phyloP scores from a whole-genome alignment of 1,140 invertebrate genomes.

The Bombus superbus region DNA sequence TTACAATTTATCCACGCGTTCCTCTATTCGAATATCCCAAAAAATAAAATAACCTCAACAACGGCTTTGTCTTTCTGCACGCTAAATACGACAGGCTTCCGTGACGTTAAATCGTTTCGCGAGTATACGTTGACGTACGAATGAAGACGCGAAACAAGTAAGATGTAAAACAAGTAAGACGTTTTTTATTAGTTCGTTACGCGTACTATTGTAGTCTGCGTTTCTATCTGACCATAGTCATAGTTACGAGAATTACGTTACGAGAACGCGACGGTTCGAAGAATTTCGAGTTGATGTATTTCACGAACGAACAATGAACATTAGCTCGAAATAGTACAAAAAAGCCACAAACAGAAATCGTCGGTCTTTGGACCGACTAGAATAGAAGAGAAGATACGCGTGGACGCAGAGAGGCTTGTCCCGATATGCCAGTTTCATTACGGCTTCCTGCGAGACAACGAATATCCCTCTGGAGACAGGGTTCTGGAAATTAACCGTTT shows the following conservation, averaged over 20 bases:
- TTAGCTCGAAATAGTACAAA: no score
- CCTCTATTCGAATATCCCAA: no score
- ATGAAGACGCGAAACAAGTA: neutral
- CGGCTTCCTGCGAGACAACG: slow-evolving; percentile 29
- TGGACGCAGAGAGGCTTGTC: slow-evolving; percentile 27
- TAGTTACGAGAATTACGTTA: neutral
- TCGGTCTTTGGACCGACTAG: neutral
- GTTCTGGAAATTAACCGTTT: slow-evolving; percentile 57
- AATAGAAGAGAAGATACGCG: neutral
- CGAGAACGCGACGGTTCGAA: slow-evolving; percentile 7
- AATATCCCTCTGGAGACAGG: slow-evolving; percentile 31
- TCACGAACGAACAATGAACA: neutral
- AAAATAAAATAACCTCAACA: no score
- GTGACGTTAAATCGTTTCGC: no score
- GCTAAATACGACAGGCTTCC: no score
- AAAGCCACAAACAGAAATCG: neutral
- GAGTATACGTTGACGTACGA: no score
- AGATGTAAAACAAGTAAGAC: neutral
- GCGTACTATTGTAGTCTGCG: neutral
- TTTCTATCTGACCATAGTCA: neutral
- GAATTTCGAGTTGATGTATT: neutral
- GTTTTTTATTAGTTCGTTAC: neutral
- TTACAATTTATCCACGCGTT: no score
- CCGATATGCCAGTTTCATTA: slow-evolving; percentile 27
- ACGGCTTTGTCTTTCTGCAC: no score